These are phyloP conservation scores for Lutjanus argentimaculatus DNA, from an alignment of 2,797 vertebrate species.

Conservation along the genomic window DNA sequence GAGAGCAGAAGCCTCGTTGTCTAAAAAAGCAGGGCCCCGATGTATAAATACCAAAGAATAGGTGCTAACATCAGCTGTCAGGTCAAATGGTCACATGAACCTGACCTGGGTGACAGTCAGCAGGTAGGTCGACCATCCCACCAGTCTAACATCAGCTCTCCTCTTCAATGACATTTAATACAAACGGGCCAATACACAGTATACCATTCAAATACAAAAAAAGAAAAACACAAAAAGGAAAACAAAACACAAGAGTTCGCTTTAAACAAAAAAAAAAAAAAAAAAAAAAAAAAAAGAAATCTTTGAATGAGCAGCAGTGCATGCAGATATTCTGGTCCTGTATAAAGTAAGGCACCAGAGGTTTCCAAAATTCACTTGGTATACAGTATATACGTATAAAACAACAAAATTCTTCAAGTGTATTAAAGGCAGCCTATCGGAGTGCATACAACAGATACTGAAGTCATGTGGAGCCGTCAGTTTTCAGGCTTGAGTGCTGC, in stretches of 20 bases:
- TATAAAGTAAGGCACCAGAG: conserved; percentile 97
- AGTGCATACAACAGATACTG: conserved; percentile 83
- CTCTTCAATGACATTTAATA: conserved; percentile 14
- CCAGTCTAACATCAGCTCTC: conserved; percentile 5
- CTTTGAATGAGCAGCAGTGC: conserved; percentile 83
- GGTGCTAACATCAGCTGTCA: neutral
- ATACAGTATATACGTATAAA: conserved; percentile 68
- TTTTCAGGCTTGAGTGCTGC: conserved; percentile 75
- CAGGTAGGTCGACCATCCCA: neutral
- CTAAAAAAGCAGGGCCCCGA: neutral
- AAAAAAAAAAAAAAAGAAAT: conserved; percentile 36
- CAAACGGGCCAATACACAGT: conserved; percentile 19
- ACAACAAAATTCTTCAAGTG: conserved; percentile 80
- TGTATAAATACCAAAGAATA: conserved; percentile 20
- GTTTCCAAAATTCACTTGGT: conserved; percentile 82
- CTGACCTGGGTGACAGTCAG: conserved; percentile 5
- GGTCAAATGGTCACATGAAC: conserved; percentile 12
- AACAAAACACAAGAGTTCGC: too few relatives aligned
- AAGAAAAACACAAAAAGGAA: too few relatives aligned
- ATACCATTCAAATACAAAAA: neutral
- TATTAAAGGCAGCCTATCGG: conserved; percentile 88
- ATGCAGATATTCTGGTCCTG: conserved; percentile 92
- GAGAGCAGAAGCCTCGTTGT: too few relatives aligned
- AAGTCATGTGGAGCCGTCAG: conserved; percentile 48
- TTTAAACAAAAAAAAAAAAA: too few relatives aligned